A percentile compares a stretch with the other conserved stretches of the same genome.
Conservation (phyloP, 2,888 invertebrate genomes). For the Plebejus anna region DNA sequence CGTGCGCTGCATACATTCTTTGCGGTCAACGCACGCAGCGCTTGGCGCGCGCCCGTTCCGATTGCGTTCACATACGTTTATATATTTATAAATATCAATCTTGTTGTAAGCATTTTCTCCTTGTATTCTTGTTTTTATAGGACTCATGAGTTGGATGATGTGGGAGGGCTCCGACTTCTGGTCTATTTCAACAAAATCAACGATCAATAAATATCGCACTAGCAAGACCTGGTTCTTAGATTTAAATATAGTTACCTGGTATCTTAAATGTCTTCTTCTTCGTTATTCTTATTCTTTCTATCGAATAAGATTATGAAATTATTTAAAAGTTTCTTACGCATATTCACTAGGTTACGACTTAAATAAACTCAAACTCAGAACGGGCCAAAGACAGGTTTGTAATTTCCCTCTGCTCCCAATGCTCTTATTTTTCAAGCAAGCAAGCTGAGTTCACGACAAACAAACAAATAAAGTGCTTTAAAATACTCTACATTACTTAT, state of each 20-base stretch:
- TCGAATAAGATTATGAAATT: neutral
- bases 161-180: neutral
- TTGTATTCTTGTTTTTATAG: conserved; percentile 15
- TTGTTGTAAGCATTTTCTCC: conserved; percentile 25
- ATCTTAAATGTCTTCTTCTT: neutral
- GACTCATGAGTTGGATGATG: neutral
- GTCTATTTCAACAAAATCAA: neutral
- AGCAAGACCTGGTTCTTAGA: no score
- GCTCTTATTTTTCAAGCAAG: neutral
- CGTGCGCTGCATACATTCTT: conserved; percentile 56
- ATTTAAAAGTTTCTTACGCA: no score
- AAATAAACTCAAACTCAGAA: neutral
- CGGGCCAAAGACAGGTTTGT: neutral
- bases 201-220: neutral
- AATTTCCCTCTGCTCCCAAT: neutral
- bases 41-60: conserved; percentile 37
- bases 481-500: conserved; percentile 3
- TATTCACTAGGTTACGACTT: neutral
- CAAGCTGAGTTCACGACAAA: neutral
- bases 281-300: neutral
- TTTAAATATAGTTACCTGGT: neutral
- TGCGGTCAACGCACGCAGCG: conserved; percentile 65
- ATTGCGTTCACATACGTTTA: conserved; percentile 37
- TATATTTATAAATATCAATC: conserved; percentile 20
- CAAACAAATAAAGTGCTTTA: conserved; percentile 1